phyloP scores from a whole-genome alignment of 2,888 invertebrate genomes.

The Epirrita christyi region DNA sequence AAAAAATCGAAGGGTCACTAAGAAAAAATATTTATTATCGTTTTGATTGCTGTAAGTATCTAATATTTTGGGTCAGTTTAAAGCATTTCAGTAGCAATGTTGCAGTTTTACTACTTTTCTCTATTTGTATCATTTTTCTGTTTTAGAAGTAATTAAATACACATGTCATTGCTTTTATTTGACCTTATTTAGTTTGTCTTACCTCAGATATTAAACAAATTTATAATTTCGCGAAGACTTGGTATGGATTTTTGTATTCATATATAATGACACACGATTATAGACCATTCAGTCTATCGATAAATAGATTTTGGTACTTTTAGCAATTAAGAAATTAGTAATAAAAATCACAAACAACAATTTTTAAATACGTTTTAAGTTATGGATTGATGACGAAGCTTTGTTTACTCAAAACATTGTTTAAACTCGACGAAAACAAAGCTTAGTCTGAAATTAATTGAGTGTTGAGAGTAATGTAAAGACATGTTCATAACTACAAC shows the following conservation, averaged over 20 bases:
- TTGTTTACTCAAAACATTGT: conserved; percentile 35
- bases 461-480: conserved; percentile 17
- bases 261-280: not conserved
- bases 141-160: not conserved
- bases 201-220: conserved; percentile 12
- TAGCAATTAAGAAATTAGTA: conserved; percentile 40
- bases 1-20: not conserved
- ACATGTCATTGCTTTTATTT: conserved; percentile 1
- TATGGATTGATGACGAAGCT: conserved; percentile 35
- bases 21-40: not conserved
- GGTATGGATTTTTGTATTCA: conserved; percentile 2
- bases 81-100: not conserved
- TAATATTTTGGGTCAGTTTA: not conserved
- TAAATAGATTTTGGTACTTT: conserved; percentile 37
- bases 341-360: conserved; percentile 35
- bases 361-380: conserved; percentile 32
- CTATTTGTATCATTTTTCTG: not conserved
- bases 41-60: not conserved
- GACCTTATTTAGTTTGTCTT: conserved; percentile 11
- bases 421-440: conserved; percentile 36
- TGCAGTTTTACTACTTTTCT: not conserved
- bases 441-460: conserved; percentile 37
- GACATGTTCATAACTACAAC: conserved; percentile 13
- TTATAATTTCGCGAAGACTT: conserved; percentile 9
- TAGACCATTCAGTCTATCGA: conserved; percentile 19